Conservation (phyloP, 2,888 invertebrate genomes). For the Campoplex capitator region DNA sequence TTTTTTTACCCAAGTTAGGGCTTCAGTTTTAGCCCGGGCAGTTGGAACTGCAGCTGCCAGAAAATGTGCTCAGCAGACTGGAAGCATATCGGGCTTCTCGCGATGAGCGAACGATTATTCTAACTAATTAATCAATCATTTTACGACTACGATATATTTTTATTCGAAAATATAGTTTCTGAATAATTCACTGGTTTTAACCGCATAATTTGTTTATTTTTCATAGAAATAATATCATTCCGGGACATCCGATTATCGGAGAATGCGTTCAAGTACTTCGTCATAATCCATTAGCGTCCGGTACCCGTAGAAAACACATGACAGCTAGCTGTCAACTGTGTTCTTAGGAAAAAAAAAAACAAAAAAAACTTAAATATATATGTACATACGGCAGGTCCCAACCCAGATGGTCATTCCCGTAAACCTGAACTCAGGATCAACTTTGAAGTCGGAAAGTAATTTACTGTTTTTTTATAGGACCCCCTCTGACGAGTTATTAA, state of each 20-base stretch:
- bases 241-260: background rate
- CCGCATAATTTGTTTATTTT: background rate
- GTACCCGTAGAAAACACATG: background rate
- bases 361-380: background rate
- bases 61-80: background rate
- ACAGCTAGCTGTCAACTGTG: background rate
- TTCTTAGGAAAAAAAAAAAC: background rate
- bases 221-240: background rate
- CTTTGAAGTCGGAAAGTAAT: conserved; percentile 6
- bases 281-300: background rate
- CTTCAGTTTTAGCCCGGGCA: no score
- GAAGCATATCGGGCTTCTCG: no score
- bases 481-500: conserved; percentile 16
- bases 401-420: conserved; percentile 9
- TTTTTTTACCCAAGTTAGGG: background rate
- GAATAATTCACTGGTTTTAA: no score
- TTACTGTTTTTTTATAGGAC: conserved; percentile 16
- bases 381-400: background rate
- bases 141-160: background rate
- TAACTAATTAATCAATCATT: background rate
- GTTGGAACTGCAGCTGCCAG: background rate
- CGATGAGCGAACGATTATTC: background rate
- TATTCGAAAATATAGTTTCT: background rate
- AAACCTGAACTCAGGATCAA: conserved; percentile 3
- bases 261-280: background rate